Conservation (phyloP, 2,888 invertebrate species). For the Agrypnus murinus region DNA sequence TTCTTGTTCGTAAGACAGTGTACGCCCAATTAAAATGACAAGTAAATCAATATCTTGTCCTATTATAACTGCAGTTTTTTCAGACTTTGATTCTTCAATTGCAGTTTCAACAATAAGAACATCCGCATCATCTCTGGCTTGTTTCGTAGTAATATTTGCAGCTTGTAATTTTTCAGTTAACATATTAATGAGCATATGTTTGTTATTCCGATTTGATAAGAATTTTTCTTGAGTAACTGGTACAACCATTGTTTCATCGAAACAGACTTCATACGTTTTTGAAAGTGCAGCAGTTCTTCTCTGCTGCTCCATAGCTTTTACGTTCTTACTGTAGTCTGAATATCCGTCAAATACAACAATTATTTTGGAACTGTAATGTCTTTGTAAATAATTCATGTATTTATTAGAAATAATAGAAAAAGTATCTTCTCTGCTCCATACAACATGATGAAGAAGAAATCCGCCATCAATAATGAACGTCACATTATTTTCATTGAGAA, state of each 20-base stretch:
- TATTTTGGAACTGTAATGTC: slow-evolving; percentile 57
- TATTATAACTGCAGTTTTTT: slow-evolving; percentile 61
- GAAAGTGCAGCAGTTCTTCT: not conserved
- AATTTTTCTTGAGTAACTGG: slow-evolving; percentile 18
- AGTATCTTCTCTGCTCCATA: slow-evolving; percentile 54
- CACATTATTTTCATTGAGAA: slow-evolving; percentile 50
- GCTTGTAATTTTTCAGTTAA: slow-evolving; percentile 63
- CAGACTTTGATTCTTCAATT: slow-evolving; percentile 58
- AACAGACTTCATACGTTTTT: slow-evolving; percentile 18
- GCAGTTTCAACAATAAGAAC: too few species aligned
- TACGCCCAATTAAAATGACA: too few species aligned
- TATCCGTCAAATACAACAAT: too few species aligned
- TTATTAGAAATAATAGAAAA: slow-evolving; percentile 54
- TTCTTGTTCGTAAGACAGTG: slow-evolving; percentile 55
- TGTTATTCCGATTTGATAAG: slow-evolving; percentile 47
- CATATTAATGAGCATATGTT: slow-evolving; percentile 61
- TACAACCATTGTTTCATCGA: slow-evolving; percentile 14
- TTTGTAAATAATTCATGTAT: too few species aligned
- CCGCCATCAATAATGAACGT: slow-evolving; percentile 34
- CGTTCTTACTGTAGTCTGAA: too few species aligned
- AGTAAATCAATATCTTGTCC: slow-evolving; percentile 67
- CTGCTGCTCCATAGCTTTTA: not conserved
- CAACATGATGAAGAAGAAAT: slow-evolving; percentile 64
- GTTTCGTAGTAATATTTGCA: slow-evolving; percentile 65
- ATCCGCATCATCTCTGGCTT: too few species aligned